These are phyloP conservation scores for Antheraea yamamai DNA, from an alignment of 2,888 invertebrate species.

Conservation along the genomic window DNA sequence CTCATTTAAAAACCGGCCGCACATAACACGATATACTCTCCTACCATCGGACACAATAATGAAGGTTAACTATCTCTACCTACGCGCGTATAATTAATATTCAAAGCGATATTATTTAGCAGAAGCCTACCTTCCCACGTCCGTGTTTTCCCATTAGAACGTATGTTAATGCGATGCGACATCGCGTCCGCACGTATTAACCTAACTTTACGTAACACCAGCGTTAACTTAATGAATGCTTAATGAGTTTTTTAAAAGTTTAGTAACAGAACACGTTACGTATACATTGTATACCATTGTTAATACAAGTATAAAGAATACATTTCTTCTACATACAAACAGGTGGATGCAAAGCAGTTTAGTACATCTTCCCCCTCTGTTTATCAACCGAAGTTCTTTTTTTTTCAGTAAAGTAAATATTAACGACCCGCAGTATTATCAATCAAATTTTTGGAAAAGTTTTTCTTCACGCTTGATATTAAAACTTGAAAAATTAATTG, in stretches of 20 bases:
- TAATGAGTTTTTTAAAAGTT: constrained; percentile 8
- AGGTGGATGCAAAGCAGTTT: no score
- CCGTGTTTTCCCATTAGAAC: constrained; percentile 44
- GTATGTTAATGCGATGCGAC: constrained; percentile 31
- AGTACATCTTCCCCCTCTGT: no score
- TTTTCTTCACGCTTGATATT: no score
- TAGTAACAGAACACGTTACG: not conserved
- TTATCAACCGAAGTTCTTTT: no score
- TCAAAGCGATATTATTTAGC: constrained; percentile 39
- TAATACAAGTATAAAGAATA: not conserved
- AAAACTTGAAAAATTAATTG: no score
- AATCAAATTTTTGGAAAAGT: no score
- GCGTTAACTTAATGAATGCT: constrained; percentile 23
- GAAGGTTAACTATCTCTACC: constrained; percentile 6
- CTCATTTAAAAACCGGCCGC: not conserved
- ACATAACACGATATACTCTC: not conserved
- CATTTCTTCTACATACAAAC: no score
- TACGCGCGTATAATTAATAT: constrained; percentile 37
- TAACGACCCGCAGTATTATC: no score
- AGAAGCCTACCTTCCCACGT: constrained; percentile 41
- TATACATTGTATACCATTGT: not conserved
- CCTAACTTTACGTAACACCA: constrained; percentile 28
- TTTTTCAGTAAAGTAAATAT: no score
- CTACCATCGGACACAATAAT: not conserved
- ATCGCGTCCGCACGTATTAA: constrained; percentile 24